Base-by-base conservation (phyloP, 2,797 vertebrate species). In the Brachyrhaphis roseni region DNA sequence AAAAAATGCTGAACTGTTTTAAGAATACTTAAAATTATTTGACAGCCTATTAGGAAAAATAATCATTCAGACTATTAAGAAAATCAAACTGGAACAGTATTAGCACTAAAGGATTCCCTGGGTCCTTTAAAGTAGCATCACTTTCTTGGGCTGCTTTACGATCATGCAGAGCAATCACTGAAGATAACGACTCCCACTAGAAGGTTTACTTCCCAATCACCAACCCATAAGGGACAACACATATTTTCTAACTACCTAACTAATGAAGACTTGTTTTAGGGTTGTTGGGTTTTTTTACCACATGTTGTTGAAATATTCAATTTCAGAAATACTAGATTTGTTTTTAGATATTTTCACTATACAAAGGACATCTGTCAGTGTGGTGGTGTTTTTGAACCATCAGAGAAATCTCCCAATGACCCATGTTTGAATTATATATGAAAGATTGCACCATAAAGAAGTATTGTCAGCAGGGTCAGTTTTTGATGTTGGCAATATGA, bases 111-210 rank as follows among this genome's bases (percentile, higher is more conserved):
- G 43, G 28, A 28, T 70, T 51, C 43, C 11, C 2, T 46, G 41
- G 66, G 47, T 83, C 47, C 47, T 83, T 68, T 77, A 62, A 76
- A 80, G 75, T 16, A 70, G 1, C 43, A 8, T 80, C 46, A 39
- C 18, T 78, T 64, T 72, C 53, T 41, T 45, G 20, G 45, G 53
- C 28, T 62, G 41, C 64, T 87, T 87, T 78, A 80, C 6, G 0
- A 79, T 73, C 46, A 79, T 47, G 31, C 43, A 51, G 76, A 81
- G 82, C 49, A 75, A 59, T 77, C 49, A 78, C 59, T 79, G 53
- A 66, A 70, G 49, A 72, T 46, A 75, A 81, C 74, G 75, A 70
- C 70, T 84, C 80, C 81, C 76, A 68, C 10, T 57, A 59, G 78
- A 78, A 68, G 49, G 71, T 64, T 78, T 20, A 79, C 59, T 23